A percentile compares a stretch with the other conserved stretches of the same genome.
Conservation (phyloP, 2,797 vertebrate species). For the Diplodus sargus region DNA sequence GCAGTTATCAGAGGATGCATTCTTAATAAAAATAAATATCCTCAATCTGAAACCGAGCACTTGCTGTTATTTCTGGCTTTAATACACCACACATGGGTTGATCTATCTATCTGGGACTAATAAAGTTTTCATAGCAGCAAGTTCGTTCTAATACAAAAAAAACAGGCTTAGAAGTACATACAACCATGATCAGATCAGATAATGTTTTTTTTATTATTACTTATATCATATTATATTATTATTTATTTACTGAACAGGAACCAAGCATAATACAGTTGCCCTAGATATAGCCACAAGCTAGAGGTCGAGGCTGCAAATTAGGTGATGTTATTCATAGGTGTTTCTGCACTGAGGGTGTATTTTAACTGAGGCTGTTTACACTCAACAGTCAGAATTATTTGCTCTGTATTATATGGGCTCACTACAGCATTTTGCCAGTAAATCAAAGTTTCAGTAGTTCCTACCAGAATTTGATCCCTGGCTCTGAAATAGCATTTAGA, state of each 20-base stretch:
- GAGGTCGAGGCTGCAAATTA: neutral
- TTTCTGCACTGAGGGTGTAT: neutral
- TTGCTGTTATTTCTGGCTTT: slow-evolving; percentile 12
- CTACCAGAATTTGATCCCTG: no score
- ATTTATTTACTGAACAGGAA: neutral
- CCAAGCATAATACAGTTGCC: neutral
- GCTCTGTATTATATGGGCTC: neutral
- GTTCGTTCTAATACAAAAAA: no score
- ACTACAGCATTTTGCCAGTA: neutral
- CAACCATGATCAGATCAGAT: no score
- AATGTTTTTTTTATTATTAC: neutral
- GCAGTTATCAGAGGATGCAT: slow-evolving; percentile 63
- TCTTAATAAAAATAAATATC: slow-evolving; percentile 77
- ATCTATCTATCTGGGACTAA: no score
- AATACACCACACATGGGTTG: no score
- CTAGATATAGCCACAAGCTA: neutral
- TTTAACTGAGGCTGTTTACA: neutral
- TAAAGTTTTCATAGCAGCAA: no score
- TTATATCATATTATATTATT: no score
- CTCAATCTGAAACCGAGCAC: slow-evolving; percentile 21
- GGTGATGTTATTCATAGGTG: neutral
- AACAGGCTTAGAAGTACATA: neutral
- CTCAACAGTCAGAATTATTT: neutral
- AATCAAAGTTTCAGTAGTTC: neutral
- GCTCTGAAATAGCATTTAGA: neutral